These are phyloP conservation scores for Operophtera brumata DNA, from an alignment of 2,888 invertebrate genomes.

Conservation along the genomic window DNA sequence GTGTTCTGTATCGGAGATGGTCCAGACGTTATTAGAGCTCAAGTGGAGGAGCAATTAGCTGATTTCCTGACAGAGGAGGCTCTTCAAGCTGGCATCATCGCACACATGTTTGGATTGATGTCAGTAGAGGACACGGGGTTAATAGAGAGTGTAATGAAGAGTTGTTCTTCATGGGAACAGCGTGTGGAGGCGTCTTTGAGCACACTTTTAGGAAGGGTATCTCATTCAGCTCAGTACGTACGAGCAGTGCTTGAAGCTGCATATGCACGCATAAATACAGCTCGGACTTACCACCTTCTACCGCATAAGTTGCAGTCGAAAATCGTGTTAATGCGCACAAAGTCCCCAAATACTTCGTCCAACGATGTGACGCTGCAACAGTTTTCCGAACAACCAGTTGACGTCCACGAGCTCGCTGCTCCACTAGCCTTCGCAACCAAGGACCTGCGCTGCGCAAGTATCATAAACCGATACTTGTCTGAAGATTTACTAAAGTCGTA, in stretches of 20 bases:
- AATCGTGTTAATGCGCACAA: conserved; percentile 42
- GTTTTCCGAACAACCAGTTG: conserved; percentile 39
- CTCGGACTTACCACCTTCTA: conserved; percentile 28
- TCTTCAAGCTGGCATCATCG: conserved; percentile 38
- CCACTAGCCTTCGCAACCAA: conserved; percentile 34
- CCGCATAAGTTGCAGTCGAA: conserved; percentile 39
- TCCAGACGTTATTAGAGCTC: conserved; percentile 39
- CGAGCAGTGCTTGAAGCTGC: conserved; percentile 44
- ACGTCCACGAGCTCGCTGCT: conserved; percentile 38
- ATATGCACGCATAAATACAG: conserved; percentile 38
- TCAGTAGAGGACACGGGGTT: conserved; percentile 10
- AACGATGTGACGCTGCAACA: conserved; percentile 12
- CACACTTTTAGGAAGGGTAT: conserved; percentile 38
- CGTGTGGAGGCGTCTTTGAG: conserved; percentile 38
- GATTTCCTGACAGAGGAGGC: conserved; percentile 31
- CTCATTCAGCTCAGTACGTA: conserved; percentile 50
- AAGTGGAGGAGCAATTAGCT: conserved; percentile 35
- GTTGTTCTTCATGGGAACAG: conserved; percentile 27
- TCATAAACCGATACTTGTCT: conserved; percentile 48
- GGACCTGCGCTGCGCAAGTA: conserved; percentile 42
- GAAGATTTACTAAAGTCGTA: conserved; percentile 36
- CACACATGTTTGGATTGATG: conserved; percentile 40
- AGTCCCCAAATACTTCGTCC: neutral
- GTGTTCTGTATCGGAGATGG: conserved; percentile 48
- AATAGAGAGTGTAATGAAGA: conserved; percentile 17